Percentiles rank a stretch among this genome's conserved stretches.
These are phyloP conservation scores for Habroteleia sp. DNA, from an alignment of 2,888 invertebrate genomes.

Conservation along the genomic window DNA sequence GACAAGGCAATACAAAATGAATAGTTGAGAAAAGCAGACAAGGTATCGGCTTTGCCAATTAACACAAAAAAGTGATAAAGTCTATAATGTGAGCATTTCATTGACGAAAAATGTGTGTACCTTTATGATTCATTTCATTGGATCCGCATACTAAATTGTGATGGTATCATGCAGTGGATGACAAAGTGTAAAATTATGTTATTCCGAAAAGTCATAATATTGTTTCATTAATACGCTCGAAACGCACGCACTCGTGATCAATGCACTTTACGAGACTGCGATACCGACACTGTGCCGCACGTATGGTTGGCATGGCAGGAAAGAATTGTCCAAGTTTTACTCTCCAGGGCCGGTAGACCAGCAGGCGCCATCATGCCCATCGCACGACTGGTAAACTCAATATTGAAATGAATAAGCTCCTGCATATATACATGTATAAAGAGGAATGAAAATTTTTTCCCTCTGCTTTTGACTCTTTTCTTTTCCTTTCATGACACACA, in stretches of 20 bases:
- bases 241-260: constrained; percentile 54
- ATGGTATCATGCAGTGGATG: constrained; percentile 25
- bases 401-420: constrained; percentile 51
- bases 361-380: constrained; percentile 70
- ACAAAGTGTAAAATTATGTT: constrained; percentile 49
- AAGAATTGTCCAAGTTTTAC: constrained; percentile 62
- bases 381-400: constrained; percentile 28
- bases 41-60: constrained; percentile 7
- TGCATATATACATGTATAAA: constrained; percentile 10
- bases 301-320: constrained; percentile 39
- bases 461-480: not conserved
- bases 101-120: not conserved
- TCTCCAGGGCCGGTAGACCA: constrained; percentile 72
- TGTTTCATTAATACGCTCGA: constrained; percentile 49
- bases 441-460: constrained; percentile 1
- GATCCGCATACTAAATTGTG: constrained; percentile 16
- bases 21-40: not conserved
- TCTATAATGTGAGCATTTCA: not conserved
- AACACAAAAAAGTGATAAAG: constrained; percentile 5
- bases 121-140: constrained; percentile 18
- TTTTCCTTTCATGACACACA: not conserved
- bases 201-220: constrained; percentile 51
- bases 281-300: constrained; percentile 69
- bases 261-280: constrained; percentile 67
- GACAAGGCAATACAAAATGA: not conserved